These are phyloP conservation scores for Sebastes matsubarae DNA, from an alignment of 2,797 vertebrate species.

Conservation along the genomic window DNA sequence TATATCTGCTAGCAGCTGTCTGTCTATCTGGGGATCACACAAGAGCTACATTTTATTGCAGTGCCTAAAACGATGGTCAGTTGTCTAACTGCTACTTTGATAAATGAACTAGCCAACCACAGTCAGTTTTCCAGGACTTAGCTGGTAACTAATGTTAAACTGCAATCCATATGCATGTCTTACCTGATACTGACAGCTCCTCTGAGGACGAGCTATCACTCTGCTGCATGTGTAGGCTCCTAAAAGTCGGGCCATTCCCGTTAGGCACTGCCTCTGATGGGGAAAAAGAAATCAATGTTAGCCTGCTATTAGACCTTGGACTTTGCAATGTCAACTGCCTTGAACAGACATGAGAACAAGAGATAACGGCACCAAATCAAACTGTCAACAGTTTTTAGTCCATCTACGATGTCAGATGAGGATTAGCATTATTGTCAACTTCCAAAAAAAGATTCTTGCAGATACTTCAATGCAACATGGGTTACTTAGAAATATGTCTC, in stretches of 20 bases:
- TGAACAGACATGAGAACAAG: not conserved
- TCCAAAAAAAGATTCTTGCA: not conserved
- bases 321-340: not conserved
- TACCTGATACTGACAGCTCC: slow-evolving; percentile 73
- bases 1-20: not conserved
- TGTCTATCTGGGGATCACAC: not conserved
- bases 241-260: slow-evolving; percentile 40
- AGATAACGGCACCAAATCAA: not conserved
- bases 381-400: not conserved
- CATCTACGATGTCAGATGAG: not conserved
- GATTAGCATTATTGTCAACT: not conserved
- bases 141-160: not conserved
- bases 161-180: not conserved
- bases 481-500: not conserved
- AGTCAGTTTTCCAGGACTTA: not conserved
- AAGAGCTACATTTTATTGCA: not conserved
- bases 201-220: slow-evolving; percentile 73
- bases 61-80: not conserved
- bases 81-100: not conserved
- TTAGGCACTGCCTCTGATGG: slow-evolving; percentile 62
- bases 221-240: slow-evolving; percentile 48
- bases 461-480: not conserved
- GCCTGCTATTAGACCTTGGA: slow-evolving; percentile 11
- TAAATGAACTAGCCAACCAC: not conserved
- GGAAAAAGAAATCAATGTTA: not conserved